Conservation (phyloP, 2,888 invertebrate genomes). For the Caenorhabditis japonica region DNA sequence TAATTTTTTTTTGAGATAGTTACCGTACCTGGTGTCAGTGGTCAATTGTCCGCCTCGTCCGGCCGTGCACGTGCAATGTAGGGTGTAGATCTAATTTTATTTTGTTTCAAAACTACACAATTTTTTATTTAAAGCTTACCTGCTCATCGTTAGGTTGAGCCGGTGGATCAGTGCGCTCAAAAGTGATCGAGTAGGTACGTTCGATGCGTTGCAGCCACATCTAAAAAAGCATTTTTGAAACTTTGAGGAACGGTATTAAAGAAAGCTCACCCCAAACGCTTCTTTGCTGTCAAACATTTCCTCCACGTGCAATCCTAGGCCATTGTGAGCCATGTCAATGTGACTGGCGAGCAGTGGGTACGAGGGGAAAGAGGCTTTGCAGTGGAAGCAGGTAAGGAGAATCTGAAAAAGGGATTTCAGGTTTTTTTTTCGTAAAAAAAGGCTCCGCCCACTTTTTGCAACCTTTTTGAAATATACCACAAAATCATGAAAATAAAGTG, state of each 20-base stretch:
- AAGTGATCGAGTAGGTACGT: background rate
- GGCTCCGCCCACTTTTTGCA: no score
- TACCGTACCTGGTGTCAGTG: conserved; percentile 1
- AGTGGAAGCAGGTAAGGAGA: conserved; percentile 25
- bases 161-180: conserved; percentile 13
- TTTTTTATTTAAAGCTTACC: no score
- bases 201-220: conserved; percentile 19
- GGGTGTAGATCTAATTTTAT: background rate
- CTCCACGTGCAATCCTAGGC: conserved; percentile 17
- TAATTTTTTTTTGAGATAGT: no score
- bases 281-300: conserved; percentile 5
- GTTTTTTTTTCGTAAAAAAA: no score
- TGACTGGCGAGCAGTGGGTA: conserved; percentile 16
- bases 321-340: conserved; percentile 19
- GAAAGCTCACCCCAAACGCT: background rate
- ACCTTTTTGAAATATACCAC: no score
- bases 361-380: conserved; percentile 8
- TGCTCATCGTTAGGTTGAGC: background rate
- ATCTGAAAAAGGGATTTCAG: no score
- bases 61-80: conserved; percentile 15
- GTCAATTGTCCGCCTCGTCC: conserved; percentile 4
- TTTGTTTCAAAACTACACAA: no score
- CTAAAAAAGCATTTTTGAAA: conserved; percentile 2
- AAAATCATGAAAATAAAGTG: no score
- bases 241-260: background rate